Evolutionary conservation across 2,797 vertebrate genomes (phyloP).

Genomic region (Ctenosaura bakeri): DNA sequence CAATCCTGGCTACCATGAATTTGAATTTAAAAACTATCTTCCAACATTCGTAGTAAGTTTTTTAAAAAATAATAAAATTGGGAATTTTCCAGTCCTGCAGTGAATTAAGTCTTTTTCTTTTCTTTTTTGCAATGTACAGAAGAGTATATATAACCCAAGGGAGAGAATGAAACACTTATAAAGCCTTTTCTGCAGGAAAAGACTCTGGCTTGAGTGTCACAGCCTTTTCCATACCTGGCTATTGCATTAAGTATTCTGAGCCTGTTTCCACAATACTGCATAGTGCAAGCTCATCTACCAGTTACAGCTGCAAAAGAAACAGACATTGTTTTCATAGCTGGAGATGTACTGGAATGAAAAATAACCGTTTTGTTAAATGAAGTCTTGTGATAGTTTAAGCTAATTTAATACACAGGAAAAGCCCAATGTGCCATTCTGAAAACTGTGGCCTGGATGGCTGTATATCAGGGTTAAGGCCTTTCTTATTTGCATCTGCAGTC

Average conservation of each 20-base stretch:
- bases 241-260: conserved; percentile 10
- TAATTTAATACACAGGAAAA: conserved; percentile 30
- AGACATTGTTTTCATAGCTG: conserved; percentile 34
- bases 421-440: neutral
- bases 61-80: no score
- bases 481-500: neutral
- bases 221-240: neutral
- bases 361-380: conserved; percentile 21
- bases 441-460: neutral
- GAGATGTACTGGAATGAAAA: conserved; percentile 23
- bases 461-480: neutral
- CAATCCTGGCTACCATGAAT: neutral
- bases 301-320: neutral
- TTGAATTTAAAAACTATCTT: neutral
- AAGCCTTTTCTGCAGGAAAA: neutral
- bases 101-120: neutral
- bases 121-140: neutral
- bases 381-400: conserved; percentile 6
- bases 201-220: neutral
- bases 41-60: neutral
- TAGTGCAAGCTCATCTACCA: conserved; percentile 18
- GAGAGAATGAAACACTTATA: neutral
- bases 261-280: neutral
- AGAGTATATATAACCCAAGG: neutral
- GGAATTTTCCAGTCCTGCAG: neutral